Evolutionary conservation across 2,888 invertebrate species (phyloP), one percentile per base, ranked within the genome.

Genomic region (Tenthredo amoena): DNA sequence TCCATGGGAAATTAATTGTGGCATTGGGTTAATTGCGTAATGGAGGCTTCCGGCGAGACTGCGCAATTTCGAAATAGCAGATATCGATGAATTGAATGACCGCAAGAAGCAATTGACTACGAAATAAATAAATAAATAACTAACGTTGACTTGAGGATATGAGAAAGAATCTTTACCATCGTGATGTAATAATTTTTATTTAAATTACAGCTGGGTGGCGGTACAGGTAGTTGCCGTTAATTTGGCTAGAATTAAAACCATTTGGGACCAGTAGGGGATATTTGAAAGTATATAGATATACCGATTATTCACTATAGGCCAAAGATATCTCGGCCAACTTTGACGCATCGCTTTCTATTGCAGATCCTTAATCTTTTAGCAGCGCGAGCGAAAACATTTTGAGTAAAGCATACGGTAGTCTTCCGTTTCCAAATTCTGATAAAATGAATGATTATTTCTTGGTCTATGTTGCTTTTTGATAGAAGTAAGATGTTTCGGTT

Each of bases 1-100:
- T 68, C 5, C 34, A 68, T 68, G 68, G 34, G 68, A 68, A 34
- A 68, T 68, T 68, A 34, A 68, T 68, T 68, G 68, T 68, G 68
- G 2, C 68, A 68, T 68, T 68, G 31, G 68, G 34, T 68, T 34
- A 68, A 68, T 68, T 68, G 18, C 34, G 31, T 68, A 34, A 68
- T 68, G 34, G 15, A 34, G 15, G 34, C 68, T 68, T 34, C 34
- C 68, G 68, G 68, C 68, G 34, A 62, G 62, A 12, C 26, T 26
- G 62, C 3, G 62, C 26, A 26, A 2, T 62, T 12, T 26, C 26
- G 26, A 9, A 12, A 26, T 62, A 10, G 2, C 26, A 62, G 62
- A 26, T 26, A 62, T 62, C 12, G 62, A 62, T 12, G 62, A 12
- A 26, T 62, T 26, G 26, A 62, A 26, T 62, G 62, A 62, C 26